Evolutionary conservation across 2,888 invertebrate genomes (phyloP).

Genomic region (Leptopterna dolabrata): DNA sequence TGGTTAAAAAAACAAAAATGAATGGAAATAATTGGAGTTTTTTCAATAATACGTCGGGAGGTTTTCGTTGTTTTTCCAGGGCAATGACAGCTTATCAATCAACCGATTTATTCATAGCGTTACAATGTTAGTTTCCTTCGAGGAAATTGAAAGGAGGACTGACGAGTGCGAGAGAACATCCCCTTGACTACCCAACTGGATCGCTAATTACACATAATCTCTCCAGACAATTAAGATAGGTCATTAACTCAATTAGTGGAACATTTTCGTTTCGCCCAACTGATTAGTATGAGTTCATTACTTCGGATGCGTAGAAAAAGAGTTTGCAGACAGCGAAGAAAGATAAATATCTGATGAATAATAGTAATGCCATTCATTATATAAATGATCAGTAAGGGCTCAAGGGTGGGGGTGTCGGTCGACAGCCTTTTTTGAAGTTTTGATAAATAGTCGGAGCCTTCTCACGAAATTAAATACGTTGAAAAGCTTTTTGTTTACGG

Average conservation of each 20-base stretch:
- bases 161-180: too few species aligned
- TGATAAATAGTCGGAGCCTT: slow-evolving; percentile 43
- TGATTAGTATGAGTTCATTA: slow-evolving; percentile 22
- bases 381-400: slow-evolving; percentile 33
- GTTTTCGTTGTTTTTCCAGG: too few species aligned
- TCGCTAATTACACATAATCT: background rate
- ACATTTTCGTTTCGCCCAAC: background rate
- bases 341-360: slow-evolving; percentile 28
- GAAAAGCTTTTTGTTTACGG: slow-evolving; percentile 54
- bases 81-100: too few species aligned
- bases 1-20: too few species aligned
- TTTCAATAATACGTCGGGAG: too few species aligned
- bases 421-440: slow-evolving; percentile 50
- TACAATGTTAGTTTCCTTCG: too few species aligned
- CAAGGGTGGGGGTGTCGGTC: background rate
- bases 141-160: too few species aligned
- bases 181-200: background rate
- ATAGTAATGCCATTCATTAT: slow-evolving; percentile 33
- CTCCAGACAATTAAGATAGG: background rate
- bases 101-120: too few species aligned
- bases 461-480: slow-evolving; percentile 47
- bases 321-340: background rate
- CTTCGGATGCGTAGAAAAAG: background rate
- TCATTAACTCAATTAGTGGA: background rate
- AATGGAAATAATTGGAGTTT: too few species aligned